These are phyloP conservation scores for Lasioglossum pauxillum DNA, from an alignment of 2,888 invertebrate species.

Conservation along the genomic window DNA sequence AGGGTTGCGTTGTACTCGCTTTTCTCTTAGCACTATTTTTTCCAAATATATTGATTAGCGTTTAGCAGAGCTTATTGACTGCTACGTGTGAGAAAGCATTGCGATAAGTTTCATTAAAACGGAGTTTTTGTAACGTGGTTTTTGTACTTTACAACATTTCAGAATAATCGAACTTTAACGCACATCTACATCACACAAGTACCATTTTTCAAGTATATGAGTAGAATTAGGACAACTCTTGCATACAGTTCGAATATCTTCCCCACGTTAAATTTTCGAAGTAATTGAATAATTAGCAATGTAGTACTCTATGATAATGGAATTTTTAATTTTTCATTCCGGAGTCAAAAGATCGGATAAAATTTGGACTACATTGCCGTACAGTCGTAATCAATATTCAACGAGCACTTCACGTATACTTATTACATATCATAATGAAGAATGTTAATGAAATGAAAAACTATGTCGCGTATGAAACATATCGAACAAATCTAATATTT, in stretches of 20 bases:
- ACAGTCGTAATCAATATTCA: conserved; percentile 36
- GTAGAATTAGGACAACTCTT: conserved; percentile 38
- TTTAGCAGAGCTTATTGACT: conserved; percentile 53
- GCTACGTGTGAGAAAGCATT: conserved; percentile 31
- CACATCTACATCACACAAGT: conserved; percentile 38
- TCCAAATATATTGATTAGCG: conserved; percentile 41
- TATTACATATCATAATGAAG: conserved; percentile 46
- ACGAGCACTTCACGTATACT: conserved; percentile 37
- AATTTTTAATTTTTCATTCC: conserved; percentile 26
- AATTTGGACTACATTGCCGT: conserved; percentile 48
- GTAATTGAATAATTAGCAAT: conserved; percentile 26
- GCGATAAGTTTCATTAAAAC: conserved; percentile 27
- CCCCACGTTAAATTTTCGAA: conserved; percentile 30
- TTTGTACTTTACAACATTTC: conserved; percentile 36
- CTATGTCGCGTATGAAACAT: conserved; percentile 37
- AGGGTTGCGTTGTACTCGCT: conserved; percentile 44
- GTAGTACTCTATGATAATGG: conserved; percentile 31
- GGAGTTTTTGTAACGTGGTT: conserved; percentile 28
- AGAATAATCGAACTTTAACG: conserved; percentile 35
- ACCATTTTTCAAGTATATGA: conserved; percentile 34
- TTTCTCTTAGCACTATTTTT: conserved; percentile 39
- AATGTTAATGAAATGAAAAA: conserved; percentile 41
- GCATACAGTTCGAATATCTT: conserved; percentile 31
- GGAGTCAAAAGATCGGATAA: conserved; percentile 42
- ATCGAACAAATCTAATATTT: conserved; percentile 41